Percentiles rank a stretch among this genome's conserved stretches.
phyloP scores from a whole-genome alignment of 2,888 invertebrate genomes.

The Thera britannica region DNA sequence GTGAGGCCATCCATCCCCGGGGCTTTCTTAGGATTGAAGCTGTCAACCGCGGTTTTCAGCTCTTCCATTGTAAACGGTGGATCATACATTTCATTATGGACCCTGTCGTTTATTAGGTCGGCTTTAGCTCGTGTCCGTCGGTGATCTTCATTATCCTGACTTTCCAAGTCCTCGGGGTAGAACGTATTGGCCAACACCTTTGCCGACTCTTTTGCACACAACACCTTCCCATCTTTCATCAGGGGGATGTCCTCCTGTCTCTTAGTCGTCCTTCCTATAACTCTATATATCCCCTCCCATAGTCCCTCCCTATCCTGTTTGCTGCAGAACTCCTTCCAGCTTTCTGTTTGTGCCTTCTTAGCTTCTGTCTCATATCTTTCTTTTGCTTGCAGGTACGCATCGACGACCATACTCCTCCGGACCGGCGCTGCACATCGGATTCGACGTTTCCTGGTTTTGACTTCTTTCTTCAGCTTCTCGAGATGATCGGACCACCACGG shows the following conservation, averaged over 20 bases:
- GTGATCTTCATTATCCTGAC: conserved; percentile 15
- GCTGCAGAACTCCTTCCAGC: too few species aligned
- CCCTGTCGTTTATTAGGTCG: too few species aligned
- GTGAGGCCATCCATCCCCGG: conserved; percentile 24
- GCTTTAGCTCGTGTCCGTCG: too few species aligned
- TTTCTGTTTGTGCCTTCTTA: too few species aligned
- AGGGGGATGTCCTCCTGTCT: conserved; percentile 16
- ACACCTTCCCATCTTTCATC: too few species aligned
- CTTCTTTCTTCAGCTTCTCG: background rate
- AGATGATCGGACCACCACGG: conserved; percentile 22
- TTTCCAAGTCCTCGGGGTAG: conserved; percentile 20
- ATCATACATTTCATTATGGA: too few species aligned
- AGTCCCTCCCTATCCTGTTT: background rate
- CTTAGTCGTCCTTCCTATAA: conserved; percentile 10
- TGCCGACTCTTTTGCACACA: conserved; percentile 14
- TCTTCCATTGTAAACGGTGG: too few species aligned
- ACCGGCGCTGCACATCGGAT: background rate
- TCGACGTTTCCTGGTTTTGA: conserved; percentile 6
- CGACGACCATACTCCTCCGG: background rate
- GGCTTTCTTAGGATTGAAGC: conserved; percentile 39
- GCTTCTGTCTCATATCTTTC: conserved; percentile 8
- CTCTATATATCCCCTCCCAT: conserved; percentile 23
- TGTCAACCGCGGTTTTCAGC: background rate
- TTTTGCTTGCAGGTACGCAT: background rate
- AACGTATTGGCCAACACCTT: conserved; percentile 18